Evolutionary conservation across 2,113 vertebrate genomes (phyloP), one percentile per base, ranked within the genome.

Genomic region (Uria aalge): DNA sequence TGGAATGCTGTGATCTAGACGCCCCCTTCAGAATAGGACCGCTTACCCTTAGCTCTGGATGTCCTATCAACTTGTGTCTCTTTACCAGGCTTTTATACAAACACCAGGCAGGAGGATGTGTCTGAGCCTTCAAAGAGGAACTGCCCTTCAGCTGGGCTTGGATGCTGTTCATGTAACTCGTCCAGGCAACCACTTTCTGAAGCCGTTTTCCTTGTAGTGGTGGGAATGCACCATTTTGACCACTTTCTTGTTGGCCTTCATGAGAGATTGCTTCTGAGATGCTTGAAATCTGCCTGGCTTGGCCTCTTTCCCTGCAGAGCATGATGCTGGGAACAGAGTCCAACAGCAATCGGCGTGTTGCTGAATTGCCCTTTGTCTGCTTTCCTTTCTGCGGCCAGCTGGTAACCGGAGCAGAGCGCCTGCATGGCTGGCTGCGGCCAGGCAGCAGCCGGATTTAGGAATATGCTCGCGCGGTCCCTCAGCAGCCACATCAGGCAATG

Each of bases 331-430:
- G 72, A 81, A 29, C 40, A 24, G 55, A 78, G 56, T 89, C 77
- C 67, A 40, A 73, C 40, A 78, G 60, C 62, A 57, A 32, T 59
- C 11, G 0, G 60, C 48, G 0, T 66, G 64, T 72, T 72, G 77
- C 92, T 92, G 94, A 96, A 94, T 96, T 96, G 92, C 76, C 86
- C 69, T 97, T 97, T 97, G 90, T 95, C 83, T 83, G 71, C 89
- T 84, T 38, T 24, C 76, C 75, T 77, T 59, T 67, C 90, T 66
- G 88, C 5, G 21, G 89, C 71, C 91, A 91, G 90, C 86, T 78
- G 93, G 94, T 92, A 75, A 75, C 52, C 1, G 0, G 88, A 96
- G 94, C 66, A 19, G 59, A 91, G 80, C 2, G 52, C 85, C 92
- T 66, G 85, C 76, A 50, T 4, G 64, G 75, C 81, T 92, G 92